Percentiles rank a stretch among this genome's conserved stretches.
Evolutionary conservation across 2,113 vertebrate species (phyloP).

Genomic region (Sinocyclocheilus grahami): DNA sequence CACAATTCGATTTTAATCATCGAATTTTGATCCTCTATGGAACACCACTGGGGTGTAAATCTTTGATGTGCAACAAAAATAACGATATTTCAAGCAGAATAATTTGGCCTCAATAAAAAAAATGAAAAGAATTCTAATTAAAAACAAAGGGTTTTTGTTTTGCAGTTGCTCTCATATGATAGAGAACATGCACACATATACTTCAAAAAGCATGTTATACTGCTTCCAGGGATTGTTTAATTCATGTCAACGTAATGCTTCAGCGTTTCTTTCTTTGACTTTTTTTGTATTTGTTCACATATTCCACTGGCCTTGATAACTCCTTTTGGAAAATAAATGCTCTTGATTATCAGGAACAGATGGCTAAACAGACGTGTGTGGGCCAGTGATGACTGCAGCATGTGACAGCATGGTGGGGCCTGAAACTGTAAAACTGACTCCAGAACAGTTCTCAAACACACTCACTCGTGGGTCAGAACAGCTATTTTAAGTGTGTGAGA

Average conservation of each 20-base stretch:
- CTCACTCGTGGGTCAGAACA: conserved; percentile 29
- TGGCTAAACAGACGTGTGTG: conserved; percentile 60
- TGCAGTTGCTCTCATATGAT: conserved; percentile 14
- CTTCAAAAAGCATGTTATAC: neutral
- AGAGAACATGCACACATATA: neutral
- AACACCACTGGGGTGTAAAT: neutral
- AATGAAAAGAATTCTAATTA: neutral
- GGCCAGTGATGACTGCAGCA: conserved; percentile 52
- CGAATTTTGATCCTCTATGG: neutral
- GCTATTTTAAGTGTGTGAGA: conserved; percentile 28
- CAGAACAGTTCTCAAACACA: conserved; percentile 17
- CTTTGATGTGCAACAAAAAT: neutral
- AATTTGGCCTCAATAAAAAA: neutral
- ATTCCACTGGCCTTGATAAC: conserved; percentile 50
- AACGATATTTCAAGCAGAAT: neutral
- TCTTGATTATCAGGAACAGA: conserved; percentile 56
- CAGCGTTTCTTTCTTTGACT: conserved; percentile 28
- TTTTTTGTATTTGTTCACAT: conserved; percentile 32
- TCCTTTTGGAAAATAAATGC: conserved; percentile 46
- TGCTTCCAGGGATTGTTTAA: conserved; percentile 38
- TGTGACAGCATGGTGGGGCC: conserved; percentile 38
- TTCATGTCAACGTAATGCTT: conserved; percentile 1
- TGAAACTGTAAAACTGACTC: conserved; percentile 46
- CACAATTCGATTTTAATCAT: too few relatives aligned
- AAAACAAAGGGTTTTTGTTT: neutral